Evolutionary conservation across 2,888 invertebrate species (phyloP).

Genomic region (Pyralis farinalis): DNA sequence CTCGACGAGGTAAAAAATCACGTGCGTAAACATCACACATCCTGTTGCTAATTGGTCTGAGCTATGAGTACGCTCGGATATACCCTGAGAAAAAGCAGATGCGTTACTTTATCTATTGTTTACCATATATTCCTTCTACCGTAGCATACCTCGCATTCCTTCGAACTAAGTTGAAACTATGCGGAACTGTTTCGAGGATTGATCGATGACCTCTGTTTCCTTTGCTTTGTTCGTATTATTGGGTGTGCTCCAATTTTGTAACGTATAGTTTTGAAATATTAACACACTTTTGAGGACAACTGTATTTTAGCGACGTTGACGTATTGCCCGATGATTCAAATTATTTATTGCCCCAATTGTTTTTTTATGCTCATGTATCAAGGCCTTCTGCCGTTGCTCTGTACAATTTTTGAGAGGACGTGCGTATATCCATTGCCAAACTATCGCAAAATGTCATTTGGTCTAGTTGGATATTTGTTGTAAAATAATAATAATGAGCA

Average conservation of each 20-base stretch:
- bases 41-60: constrained; percentile 54
- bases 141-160: constrained; percentile 7
- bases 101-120: constrained; percentile 45
- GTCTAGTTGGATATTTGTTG: too few species aligned
- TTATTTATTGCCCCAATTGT: too few species aligned
- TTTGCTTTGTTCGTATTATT: constrained; percentile 4
- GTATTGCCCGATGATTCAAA: too few species aligned
- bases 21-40: too few species aligned
- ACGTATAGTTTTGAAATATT: constrained; percentile 1
- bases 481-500: too few species aligned
- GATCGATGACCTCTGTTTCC: constrained; percentile 8
- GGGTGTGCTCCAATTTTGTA: constrained; percentile 5
- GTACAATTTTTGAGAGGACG: too few species aligned
- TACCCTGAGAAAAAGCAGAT: constrained; percentile 53
- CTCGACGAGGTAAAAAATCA: constrained; percentile 31
- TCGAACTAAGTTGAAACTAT: constrained; percentile 6
- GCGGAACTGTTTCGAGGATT: constrained; percentile 2
- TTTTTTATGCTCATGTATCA: too few species aligned
- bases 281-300: not conserved
- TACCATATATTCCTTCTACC: constrained; percentile 29
- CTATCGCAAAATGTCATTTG: too few species aligned
- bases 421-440: too few species aligned
- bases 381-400: too few species aligned
- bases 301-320: not conserved
- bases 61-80: constrained; percentile 19